A percentile compares a stretch with the other conserved stretches of the same genome.
Evolutionary conservation across 2,797 vertebrate species (phyloP).

Genomic region (Discoglossus pictus): DNA sequence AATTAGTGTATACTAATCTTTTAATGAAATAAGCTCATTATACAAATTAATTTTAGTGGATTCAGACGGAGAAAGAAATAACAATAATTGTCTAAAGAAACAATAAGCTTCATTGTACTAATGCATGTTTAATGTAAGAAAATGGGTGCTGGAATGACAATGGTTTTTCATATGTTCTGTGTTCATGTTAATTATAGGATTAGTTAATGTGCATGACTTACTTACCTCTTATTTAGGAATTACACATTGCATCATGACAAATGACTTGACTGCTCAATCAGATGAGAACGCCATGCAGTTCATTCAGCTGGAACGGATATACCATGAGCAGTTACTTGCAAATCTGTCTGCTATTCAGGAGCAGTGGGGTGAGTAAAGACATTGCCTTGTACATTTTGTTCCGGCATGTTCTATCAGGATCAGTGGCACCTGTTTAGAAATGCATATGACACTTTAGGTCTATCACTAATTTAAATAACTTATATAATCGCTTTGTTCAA

Average conservation of each 20-base stretch:
- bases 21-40: too few relatives aligned
- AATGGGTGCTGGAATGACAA: too few relatives aligned
- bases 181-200: background rate
- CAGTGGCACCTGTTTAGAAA: too few relatives aligned
- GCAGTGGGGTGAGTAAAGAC: conserved; percentile 82
- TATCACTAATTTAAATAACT: too few relatives aligned
- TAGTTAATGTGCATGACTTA: background rate
- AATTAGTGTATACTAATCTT: too few relatives aligned
- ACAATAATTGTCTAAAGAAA: too few relatives aligned
- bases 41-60: too few relatives aligned
- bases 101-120: too few relatives aligned
- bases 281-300: conserved; percentile 89
- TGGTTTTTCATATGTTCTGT: background rate
- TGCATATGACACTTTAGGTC: too few relatives aligned
- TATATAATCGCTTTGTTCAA: too few relatives aligned
- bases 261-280: conserved; percentile 68
- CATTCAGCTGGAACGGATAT: conserved; percentile 88
- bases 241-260: conserved; percentile 26
- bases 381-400: conserved; percentile 17
- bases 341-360: conserved; percentile 89
- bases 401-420: background rate
- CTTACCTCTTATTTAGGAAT: background rate
- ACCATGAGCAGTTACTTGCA: conserved; percentile 87
- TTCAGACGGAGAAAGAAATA: too few relatives aligned
- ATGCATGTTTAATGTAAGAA: too few relatives aligned